Base-by-base conservation (phyloP, 2,797 vertebrate species). In the Diplodus sargus region DNA sequence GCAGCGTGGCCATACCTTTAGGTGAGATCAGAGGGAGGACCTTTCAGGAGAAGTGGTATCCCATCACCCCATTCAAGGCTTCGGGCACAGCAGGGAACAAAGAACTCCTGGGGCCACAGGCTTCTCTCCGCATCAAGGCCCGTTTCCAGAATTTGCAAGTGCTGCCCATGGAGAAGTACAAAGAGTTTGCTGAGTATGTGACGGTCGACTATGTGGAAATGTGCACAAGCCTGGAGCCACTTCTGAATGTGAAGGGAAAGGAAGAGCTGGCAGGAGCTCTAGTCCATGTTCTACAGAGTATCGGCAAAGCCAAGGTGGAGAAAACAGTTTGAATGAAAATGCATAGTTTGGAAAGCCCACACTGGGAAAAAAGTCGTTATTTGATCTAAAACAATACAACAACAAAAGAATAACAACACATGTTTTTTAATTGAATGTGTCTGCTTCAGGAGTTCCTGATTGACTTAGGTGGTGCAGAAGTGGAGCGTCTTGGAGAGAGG, bases 171-270 rank as follows among this genome's bases (percentile, higher is more conserved):
- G 97, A 98, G 78, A 95, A 95, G 65, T 99, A 98, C 92, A 99
- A 99, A 88, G 97, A 99, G 89, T 94, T 99, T 93, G 98, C 98
- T 0, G 98, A 99, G 88, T 97, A 96, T 73, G 95, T 99, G 84
- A 98, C 97, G 0, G 94, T 97, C 87, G 93, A 96, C 79, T 97
- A 99, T 10, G 92, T 94, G 52, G 94, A 95, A 59, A 95, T 99
- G 87, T 98, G 97, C 30, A 87, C 86, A 70, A 93, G 83, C 17
- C 88, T 99, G 86, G 97, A 99, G 77, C 96, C 96, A 2, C 88
- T 94, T 85, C 93, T 98, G 18, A 94, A 95, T 0, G 96, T 97
- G 5, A 95, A 96, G 78, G 96, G 97, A 88, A 99, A 98, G 85
- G 97, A 99, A 67, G 97, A 99, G 87, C 90, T 99, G 80, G 97